These are phyloP conservation scores for Dipodomys spectabilis DNA, from an alignment of 2,113 vertebrate genomes.

Conservation along the genomic window DNA sequence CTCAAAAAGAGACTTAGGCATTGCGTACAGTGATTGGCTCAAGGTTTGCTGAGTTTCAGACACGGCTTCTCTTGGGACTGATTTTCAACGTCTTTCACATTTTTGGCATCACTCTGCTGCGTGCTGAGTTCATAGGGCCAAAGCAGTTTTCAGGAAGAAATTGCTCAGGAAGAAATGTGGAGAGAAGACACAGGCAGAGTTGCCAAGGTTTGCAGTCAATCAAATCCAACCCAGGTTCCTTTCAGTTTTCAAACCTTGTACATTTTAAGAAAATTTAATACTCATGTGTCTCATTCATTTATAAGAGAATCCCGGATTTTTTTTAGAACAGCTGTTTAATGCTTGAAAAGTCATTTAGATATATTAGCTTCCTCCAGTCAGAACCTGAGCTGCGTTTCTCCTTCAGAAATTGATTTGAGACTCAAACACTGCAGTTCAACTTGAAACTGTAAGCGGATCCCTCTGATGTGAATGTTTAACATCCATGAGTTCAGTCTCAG, in stretches of 20 bases:
- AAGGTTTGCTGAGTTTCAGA: constrained; percentile 2
- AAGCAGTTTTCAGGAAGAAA: constrained; percentile 15
- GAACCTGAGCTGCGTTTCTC: constrained; percentile 56
- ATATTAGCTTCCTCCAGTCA: constrained; percentile 36
- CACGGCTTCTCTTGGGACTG: neutral
- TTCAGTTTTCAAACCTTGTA: constrained; percentile 66
- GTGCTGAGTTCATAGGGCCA: neutral
- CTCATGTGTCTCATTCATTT: constrained; percentile 72
- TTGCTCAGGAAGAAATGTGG: neutral
- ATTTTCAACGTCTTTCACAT: constrained; percentile 21
- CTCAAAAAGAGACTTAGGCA: neutral
- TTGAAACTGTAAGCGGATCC: constrained; percentile 56
- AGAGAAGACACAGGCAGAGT: neutral
- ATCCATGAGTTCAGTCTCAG: neutral
- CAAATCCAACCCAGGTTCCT: constrained; percentile 55
- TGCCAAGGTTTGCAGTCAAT: constrained; percentile 48
- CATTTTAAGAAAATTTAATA: constrained; percentile 74
- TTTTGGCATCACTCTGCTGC: neutral
- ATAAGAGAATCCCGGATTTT: constrained; percentile 59
- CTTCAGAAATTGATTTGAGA: constrained; percentile 72
- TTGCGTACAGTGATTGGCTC: neutral
- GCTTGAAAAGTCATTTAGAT: constrained; percentile 55
- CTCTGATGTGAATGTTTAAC: constrained; percentile 59
- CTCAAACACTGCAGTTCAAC: constrained; percentile 67
- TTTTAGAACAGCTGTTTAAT: constrained; percentile 66